Percentiles rank a stretch among this genome's conserved stretches.
These are phyloP conservation scores for Sphaerophoria taeniata DNA, from an alignment of 2,888 invertebrate species.

Conservation along the genomic window DNA sequence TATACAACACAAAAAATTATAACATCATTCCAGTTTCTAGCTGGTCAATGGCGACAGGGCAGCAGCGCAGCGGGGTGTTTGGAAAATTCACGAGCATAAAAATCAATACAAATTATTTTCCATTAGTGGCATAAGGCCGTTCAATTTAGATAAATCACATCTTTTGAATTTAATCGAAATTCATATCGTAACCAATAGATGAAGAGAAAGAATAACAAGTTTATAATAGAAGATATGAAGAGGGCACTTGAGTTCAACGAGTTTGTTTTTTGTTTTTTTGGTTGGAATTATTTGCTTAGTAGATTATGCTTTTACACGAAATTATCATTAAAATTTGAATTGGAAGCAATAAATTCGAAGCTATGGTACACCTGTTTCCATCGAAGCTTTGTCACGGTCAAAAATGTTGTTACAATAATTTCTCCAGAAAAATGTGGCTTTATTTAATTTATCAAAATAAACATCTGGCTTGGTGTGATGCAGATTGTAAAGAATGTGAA, in stretches of 20 bases:
- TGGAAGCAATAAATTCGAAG: constrained; percentile 24
- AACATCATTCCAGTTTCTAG: not conserved
- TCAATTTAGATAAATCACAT: constrained; percentile 36
- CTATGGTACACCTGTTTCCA: constrained; percentile 19
- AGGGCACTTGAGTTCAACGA: constrained; percentile 18
- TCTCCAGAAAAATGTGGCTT: constrained; percentile 38
- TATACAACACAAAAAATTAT: constrained; percentile 14
- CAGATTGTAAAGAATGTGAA: no score
- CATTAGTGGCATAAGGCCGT: constrained; percentile 13
- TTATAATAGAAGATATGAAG: not conserved
- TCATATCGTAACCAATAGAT: constrained; percentile 25
- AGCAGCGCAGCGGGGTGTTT: not conserved
- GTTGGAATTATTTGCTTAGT: not conserved
- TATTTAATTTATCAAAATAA: constrained; percentile 25
- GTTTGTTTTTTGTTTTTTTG: not conserved
- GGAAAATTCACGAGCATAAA: constrained; percentile 10
- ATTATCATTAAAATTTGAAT: constrained; percentile 44
- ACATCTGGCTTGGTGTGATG: no score
- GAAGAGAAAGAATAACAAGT: constrained; percentile 4
- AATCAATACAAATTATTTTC: constrained; percentile 25
- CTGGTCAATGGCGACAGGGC: not conserved
- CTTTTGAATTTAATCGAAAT: constrained; percentile 23
- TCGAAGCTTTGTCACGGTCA: constrained; percentile 3
- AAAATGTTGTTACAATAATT: constrained; percentile 1
- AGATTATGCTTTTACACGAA: constrained; percentile 17